A percentile compares a stretch with the other conserved stretches of the same genome.
phyloP scores from a whole-genome alignment of 64 coral and sea anemone genomes.

The Pocillopora damicornis region DNA sequence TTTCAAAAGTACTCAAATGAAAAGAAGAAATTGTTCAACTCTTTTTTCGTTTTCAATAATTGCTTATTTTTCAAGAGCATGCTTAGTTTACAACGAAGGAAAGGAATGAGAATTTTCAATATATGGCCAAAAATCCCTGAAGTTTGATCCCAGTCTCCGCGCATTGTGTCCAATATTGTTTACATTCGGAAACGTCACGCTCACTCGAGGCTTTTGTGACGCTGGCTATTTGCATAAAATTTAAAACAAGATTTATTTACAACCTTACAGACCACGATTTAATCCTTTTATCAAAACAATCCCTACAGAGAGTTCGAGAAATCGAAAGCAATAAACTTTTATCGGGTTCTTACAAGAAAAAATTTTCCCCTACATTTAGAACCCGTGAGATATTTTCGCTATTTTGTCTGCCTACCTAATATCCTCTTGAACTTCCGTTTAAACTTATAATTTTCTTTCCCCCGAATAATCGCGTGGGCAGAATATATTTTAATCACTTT shows the following conservation, averaged over 20 bases:
- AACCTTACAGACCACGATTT: not conserved
- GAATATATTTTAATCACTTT: not conserved
- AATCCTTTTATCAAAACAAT: not conserved
- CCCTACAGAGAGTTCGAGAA: too few species aligned
- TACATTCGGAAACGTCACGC: not conserved
- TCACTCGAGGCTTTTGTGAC: not conserved
- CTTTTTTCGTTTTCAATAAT: too few species aligned
- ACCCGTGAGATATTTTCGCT: not conserved
- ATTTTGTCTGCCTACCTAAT: conserved; percentile 6
- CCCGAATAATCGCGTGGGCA: not conserved
- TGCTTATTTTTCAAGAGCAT: too few species aligned
- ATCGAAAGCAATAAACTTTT: not conserved
- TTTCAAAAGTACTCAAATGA: too few species aligned
- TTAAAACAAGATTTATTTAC: not conserved
- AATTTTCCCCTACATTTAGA: not conserved
- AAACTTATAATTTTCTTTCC: not conserved
- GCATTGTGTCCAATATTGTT: too few species aligned
- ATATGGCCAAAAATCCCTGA: too few species aligned
- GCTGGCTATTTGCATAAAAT: not conserved
- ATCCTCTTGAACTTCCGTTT: not conserved
- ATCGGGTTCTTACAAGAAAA: not conserved
- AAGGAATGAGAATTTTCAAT: too few species aligned
- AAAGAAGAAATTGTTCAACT: too few species aligned
- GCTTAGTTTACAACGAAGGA: too few species aligned
- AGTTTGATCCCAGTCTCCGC: too few species aligned